phyloP scores from a whole-genome alignment of 1,140 invertebrate genomes.

The Drosophila pectinifera region DNA sequence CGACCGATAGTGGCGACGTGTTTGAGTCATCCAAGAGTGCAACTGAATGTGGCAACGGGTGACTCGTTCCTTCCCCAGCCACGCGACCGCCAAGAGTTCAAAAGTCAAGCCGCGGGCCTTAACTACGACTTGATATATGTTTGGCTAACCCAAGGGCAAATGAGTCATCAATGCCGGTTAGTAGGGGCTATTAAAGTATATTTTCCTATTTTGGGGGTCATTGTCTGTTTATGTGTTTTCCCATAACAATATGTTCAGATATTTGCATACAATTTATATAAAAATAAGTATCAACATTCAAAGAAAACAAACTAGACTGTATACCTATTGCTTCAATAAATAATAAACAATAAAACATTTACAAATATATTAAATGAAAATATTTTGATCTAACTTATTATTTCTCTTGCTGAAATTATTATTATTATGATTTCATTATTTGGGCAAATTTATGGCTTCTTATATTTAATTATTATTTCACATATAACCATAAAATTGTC shows the following conservation, averaged over 20 bases:
- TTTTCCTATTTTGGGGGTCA: not conserved
- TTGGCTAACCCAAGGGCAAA: conserved; percentile 23
- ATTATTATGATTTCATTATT: too few relatives aligned
- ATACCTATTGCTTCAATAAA: not conserved
- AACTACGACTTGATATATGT: conserved; percentile 49
- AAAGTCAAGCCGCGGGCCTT: conserved; percentile 51
- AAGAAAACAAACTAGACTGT: not conserved
- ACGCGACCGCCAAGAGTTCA: conserved; percentile 67
- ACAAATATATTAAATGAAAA: too few relatives aligned
- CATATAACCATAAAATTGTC: not conserved
- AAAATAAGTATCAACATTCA: not conserved
- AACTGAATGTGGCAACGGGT: conserved; percentile 30
- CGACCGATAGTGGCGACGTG: conserved; percentile 66
- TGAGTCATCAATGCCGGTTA: conserved; percentile 58
- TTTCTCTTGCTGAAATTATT: not conserved
- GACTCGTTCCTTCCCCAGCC: conserved; percentile 56
- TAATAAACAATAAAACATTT: too few relatives aligned
- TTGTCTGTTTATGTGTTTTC: conserved; percentile 3
- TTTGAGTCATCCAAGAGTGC: conserved; percentile 69
- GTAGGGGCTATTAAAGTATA: conserved; percentile 17
- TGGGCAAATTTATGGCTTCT: not conserved
- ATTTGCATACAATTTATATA: not conserved
- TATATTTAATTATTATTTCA: not conserved
- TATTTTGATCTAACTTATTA: not conserved
- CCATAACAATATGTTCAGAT: not conserved